phyloP scores from a whole-genome alignment of 2,888 invertebrate species.

The Drepana falcataria region DNA sequence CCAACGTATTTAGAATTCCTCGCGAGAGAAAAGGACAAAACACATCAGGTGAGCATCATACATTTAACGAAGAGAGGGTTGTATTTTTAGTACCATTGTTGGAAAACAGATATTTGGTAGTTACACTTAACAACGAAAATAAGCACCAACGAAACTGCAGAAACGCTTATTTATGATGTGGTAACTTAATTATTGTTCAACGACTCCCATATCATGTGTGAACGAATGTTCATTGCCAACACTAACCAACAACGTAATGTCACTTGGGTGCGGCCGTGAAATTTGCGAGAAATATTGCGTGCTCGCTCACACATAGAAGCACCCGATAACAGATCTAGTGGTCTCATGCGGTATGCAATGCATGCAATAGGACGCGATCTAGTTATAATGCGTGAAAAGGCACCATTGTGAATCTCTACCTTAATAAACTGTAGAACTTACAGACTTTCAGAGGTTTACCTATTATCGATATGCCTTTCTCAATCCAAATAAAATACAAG shows the following conservation, averaged over 20 bases:
- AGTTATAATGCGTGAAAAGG: slow-evolving; percentile 23
- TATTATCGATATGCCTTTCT: slow-evolving; percentile 28
- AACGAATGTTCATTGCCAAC: not conserved
- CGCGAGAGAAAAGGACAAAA: not conserved
- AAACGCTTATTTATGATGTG: slow-evolving; percentile 30
- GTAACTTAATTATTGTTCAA: slow-evolving; percentile 11
- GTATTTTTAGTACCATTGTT: slow-evolving; percentile 1
- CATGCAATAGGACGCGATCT: not conserved
- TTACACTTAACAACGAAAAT: slow-evolving; percentile 12
- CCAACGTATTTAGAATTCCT: not conserved
- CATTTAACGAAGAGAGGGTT: not conserved
- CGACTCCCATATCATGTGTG: slow-evolving; percentile 19
- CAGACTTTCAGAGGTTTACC: slow-evolving; percentile 30
- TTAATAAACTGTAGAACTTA: slow-evolving; percentile 30
- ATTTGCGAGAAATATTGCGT: not conserved
- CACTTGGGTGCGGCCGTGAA: not conserved
- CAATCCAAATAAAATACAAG: slow-evolving; percentile 24
- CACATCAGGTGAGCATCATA: not conserved
- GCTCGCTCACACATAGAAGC: not conserved
- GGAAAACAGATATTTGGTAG: slow-evolving; percentile 1
- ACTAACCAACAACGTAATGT: not conserved
- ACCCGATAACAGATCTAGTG: no score
- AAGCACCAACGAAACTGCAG: slow-evolving; percentile 6
- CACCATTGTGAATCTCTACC: slow-evolving; percentile 28
- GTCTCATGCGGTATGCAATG: no score